Conservation (phyloP, 2,113 vertebrate genomes). For the Ciconia boyciana region DNA sequence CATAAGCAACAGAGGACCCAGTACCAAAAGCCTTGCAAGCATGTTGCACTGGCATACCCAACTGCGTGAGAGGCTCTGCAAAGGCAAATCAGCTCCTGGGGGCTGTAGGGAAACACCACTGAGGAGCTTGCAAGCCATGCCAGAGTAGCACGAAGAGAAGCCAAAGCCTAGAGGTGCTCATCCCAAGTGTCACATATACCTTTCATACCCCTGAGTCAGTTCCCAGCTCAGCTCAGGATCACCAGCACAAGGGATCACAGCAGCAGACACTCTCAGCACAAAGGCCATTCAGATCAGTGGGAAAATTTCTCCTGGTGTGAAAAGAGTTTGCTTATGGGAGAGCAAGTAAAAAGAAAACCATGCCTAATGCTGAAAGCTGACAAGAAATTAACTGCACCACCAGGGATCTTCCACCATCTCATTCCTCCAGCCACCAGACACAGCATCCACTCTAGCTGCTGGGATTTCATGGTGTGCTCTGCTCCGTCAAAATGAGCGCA, state of each 20-base stretch:
- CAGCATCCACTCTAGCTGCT: neutral
- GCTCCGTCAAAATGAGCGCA: fast-evolving
- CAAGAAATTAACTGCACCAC: neutral
- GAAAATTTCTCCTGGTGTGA: fast-evolving
- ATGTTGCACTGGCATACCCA: neutral
- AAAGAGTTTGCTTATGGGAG: neutral
- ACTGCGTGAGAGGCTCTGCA: fast-evolving
- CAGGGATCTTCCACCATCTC: neutral
- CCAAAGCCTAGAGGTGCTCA: neutral
- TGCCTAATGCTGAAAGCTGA: neutral
- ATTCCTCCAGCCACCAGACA: neutral
- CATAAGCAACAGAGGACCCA: neutral
- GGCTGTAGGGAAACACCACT: neutral
- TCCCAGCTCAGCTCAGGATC: neutral
- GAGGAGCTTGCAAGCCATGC: neutral
- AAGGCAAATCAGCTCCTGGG: neutral
- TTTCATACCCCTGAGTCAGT: fast-evolving
- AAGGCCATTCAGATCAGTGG: neutral
- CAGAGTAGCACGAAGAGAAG: neutral
- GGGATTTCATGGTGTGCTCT: neutral
- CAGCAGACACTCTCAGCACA: neutral
- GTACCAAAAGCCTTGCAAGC: neutral
- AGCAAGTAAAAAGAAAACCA: neutral
- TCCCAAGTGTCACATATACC: neutral
- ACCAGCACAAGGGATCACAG: neutral